Conservation (phyloP, 2,113 vertebrate genomes). For the Prochilodus magdalenae region DNA sequence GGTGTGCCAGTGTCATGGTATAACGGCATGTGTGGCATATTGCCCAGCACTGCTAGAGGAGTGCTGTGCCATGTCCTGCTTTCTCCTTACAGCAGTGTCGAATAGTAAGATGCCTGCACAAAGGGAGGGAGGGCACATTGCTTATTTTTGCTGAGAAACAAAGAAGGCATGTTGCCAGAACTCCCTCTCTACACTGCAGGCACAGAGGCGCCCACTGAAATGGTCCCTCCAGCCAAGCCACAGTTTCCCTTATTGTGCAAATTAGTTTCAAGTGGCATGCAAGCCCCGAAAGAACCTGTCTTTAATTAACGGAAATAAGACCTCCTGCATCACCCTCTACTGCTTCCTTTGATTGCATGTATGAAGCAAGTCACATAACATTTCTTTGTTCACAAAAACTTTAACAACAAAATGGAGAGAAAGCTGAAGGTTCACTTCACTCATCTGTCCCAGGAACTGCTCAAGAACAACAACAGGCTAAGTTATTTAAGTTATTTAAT, state of each 20-base stretch:
- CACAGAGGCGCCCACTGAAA: not conserved
- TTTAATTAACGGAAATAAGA: constrained; percentile 11
- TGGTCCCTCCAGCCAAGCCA: constrained; percentile 18
- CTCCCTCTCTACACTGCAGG: constrained; percentile 31
- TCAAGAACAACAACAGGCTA: no score
- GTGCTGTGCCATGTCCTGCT: not conserved
- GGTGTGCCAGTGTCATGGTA: no score
- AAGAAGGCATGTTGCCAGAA: constrained; percentile 41
- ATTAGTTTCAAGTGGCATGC: constrained; percentile 14
- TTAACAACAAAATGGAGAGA: not conserved
- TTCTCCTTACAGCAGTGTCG: not conserved
- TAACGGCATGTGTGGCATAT: no score
- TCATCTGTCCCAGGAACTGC: not conserved
- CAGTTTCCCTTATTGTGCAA: constrained; percentile 30
- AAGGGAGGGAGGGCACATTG: constrained; percentile 29
- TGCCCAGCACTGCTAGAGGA: not conserved
- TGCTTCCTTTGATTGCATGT: not conserved
- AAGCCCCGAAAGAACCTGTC: constrained; percentile 8
- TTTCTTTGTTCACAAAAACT: not conserved
- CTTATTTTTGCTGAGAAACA: constrained; percentile 36
- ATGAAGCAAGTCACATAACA: no score
- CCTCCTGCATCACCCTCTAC: not conserved
- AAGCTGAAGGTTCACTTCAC: not conserved
- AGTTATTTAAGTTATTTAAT: no score
- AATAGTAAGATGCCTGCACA: not conserved